These are phyloP conservation scores for Hyppa rectilinea DNA, from an alignment of 2,888 invertebrate genomes.

Conservation along the genomic window DNA sequence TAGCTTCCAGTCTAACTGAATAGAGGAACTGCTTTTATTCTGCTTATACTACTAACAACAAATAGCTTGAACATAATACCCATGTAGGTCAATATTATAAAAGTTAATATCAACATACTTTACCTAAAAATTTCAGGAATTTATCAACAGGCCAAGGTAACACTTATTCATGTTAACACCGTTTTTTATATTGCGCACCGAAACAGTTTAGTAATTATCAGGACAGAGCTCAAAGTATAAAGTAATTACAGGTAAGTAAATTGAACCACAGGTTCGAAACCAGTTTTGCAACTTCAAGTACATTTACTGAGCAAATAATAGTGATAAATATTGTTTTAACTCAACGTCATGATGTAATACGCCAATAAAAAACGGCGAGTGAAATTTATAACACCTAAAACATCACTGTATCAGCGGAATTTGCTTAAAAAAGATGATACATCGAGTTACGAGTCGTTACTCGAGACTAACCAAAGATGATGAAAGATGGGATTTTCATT, in stretches of 20 bases:
- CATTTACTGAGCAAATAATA: conserved; percentile 33
- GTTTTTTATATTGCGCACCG: conserved; percentile 24
- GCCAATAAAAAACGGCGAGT: conserved; percentile 19
- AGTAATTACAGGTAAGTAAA: too few species aligned
- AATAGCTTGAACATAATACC: conserved; percentile 1
- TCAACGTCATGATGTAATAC: conserved; percentile 54
- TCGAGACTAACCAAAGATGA: conserved; percentile 31
- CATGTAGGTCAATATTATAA: conserved; percentile 4
- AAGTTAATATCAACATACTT: background rate
- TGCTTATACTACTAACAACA: background rate
- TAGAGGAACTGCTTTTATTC: background rate
- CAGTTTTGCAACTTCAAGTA: conserved; percentile 56
- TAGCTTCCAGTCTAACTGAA: background rate
- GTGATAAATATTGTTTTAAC: conserved; percentile 13
- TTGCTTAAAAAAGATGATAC: conserved; percentile 30
- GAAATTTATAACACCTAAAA: conserved; percentile 22
- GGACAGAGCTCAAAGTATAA: conserved; percentile 28
- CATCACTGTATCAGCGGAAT: conserved; percentile 30
- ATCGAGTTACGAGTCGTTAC: conserved; percentile 25
- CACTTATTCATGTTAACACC: conserved; percentile 29
- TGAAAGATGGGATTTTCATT: conserved; percentile 12
- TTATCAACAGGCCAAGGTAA: conserved; percentile 35
- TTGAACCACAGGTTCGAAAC: too few species aligned
- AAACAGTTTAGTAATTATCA: conserved; percentile 25
- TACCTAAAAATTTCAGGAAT: conserved; percentile 7